Percentiles rank a stretch among this genome's conserved stretches.
Conservation (phyloP, 1,140 invertebrate genomes). For the Atopsyche davidsoni region DNA sequence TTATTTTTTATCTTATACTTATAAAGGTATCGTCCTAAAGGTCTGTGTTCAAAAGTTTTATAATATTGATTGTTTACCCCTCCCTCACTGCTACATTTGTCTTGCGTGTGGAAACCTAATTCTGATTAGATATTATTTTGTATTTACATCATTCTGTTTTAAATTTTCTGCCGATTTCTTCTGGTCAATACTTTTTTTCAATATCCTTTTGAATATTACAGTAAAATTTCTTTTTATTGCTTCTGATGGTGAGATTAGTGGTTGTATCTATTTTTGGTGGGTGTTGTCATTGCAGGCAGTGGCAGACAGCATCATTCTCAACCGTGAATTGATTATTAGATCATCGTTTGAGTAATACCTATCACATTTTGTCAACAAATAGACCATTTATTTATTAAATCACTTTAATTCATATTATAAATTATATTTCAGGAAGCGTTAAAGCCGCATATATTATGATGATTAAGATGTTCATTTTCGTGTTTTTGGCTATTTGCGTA, state of each 20-base stretch:
- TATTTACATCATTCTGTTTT: not conserved
- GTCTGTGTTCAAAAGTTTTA: not conserved
- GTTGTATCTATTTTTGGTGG: constrained; percentile 22
- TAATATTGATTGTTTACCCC: constrained; percentile 22
- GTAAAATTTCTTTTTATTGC: not conserved
- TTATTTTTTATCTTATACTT: constrained; percentile 8
- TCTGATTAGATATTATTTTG: not conserved
- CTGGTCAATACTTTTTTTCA: not conserved
- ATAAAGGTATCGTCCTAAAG: not conserved
- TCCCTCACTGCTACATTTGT: constrained; percentile 14
- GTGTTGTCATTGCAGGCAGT: constrained; percentile 20
- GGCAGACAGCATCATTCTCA: constrained; percentile 17
- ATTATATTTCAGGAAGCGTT: constrained; percentile 12
- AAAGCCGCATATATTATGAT: constrained; percentile 9
- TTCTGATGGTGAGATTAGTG: constrained; percentile 5
- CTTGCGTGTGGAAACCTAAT: constrained; percentile 12
- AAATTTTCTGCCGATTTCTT: not conserved
- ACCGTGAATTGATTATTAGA: constrained; percentile 20
- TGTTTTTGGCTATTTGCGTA: constrained; percentile 12
- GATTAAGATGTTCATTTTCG: constrained; percentile 6
- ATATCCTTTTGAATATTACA: not conserved
- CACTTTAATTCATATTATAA: too few species aligned
- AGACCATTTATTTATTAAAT: too few species aligned
- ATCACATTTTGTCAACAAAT: too few species aligned
- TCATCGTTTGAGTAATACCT: constrained; percentile 19